Base-by-base conservation (phyloP, 1,140 invertebrate species). In the Rhynchophorus ferrugineus region DNA sequence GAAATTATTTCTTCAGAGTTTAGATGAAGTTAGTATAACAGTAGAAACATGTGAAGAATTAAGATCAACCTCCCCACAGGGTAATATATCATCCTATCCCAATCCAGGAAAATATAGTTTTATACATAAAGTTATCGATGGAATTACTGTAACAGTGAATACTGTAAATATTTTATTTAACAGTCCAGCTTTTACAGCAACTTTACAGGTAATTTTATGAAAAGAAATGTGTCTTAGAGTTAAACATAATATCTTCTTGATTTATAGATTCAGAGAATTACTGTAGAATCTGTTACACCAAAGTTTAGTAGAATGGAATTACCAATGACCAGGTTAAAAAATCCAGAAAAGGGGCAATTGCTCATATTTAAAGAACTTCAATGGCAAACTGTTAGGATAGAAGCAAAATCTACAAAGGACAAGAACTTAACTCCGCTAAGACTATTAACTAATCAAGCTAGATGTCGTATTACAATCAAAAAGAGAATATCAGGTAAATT, bases 321-420 rank as follows among this genome's bases (percentile, higher is more conserved):
- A 49, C 80, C 87, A 65, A 78, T 86, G 67, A 96, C 94, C 24
- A 79, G 94, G 61, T 77, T 99, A 38, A 94, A 95, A 73, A 93
- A 96, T 67, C 76, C 84, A 6, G 80, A 85, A 41, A 81, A 84
- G 59, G 90, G 89, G 21, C 89, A 96, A 63, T 75, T 98, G 53
- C 75, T 99, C 44, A 88, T 98, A 65, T 99, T 98, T 73, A 99
- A 99, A 78, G 93, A 97, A 74, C 73, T 98, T 39, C 87, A 92
- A 66, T 99, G 95, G 95, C 93, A 98, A 73, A 95, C 90, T 39
- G 81, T 95, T 20, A 78, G 91, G 59, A 89, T 98, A 68, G 94
- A 98, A 73, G 94, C 94, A 1, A 87, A 81, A 64, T 89, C 89
- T 42, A 86, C 83, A 24, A 81, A 82, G 61, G 86, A 87, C 62